These are phyloP conservation scores for Myrmophylax atrothorax DNA, from an alignment of 2,113 vertebrate species.

Conservation along the genomic window DNA sequence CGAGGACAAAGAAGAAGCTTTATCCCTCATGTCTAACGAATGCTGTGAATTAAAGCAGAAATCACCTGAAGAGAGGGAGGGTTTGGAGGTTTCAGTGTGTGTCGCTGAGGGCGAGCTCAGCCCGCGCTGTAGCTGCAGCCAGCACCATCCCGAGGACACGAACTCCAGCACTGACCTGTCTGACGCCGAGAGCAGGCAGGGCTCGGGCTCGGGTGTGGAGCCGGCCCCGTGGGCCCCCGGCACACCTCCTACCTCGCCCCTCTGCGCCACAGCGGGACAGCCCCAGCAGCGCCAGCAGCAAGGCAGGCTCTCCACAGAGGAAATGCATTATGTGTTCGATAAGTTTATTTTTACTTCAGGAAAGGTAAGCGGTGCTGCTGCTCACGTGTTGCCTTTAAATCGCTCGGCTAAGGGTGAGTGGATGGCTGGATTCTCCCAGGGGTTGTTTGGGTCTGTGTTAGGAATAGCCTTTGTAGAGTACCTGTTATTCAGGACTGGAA, in stretches of 20 bases:
- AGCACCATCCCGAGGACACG: constrained; percentile 46
- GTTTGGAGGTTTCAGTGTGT: constrained; percentile 51
- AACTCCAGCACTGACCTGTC: constrained; percentile 59
- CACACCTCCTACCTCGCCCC: constrained; percentile 80
- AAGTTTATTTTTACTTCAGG: constrained; percentile 96
- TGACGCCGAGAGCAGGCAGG: constrained; percentile 64
- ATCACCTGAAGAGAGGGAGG: constrained; percentile 57
- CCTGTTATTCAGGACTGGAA: not conserved
- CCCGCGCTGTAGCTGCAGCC: constrained; percentile 60
- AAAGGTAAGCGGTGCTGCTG: constrained; percentile 80
- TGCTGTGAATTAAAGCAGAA: constrained; percentile 70
- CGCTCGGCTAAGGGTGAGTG: not conserved
- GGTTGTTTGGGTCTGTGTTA: not conserved
- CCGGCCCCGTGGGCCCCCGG: constrained; percentile 55
- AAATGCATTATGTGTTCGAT: constrained; percentile 93
- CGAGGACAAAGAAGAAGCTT: constrained; percentile 61
- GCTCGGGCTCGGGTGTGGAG: constrained; percentile 44
- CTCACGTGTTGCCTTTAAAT: not conserved
- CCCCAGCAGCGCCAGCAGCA: constrained; percentile 69
- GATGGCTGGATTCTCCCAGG: not conserved
- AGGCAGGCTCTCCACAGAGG: constrained; percentile 72
- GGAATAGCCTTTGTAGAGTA: not conserved
- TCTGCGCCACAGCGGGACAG: constrained; percentile 72
- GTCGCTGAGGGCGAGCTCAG: constrained; percentile 52
- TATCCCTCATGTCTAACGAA: constrained; percentile 58